phyloP scores from a whole-genome alignment of 2,113 vertebrate species.

The Pelmatolapia mariae region DNA sequence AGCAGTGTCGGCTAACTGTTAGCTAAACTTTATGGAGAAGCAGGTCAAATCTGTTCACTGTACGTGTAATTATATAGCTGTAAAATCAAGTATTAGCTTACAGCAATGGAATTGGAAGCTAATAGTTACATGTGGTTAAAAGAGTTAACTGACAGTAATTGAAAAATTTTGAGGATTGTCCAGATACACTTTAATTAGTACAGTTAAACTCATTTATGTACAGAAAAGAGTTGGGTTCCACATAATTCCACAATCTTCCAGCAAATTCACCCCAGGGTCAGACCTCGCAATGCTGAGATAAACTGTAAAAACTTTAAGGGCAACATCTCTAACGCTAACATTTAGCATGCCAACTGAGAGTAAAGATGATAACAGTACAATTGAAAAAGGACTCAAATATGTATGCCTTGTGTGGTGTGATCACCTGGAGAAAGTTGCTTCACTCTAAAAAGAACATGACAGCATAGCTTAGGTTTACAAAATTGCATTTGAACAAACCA shows the following conservation, averaged over 20 bases:
- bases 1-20: not conserved
- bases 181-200: not conserved
- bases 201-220: not conserved
- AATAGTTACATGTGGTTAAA: not conserved
- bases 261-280: not conserved
- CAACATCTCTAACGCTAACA: not conserved
- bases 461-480: not conserved
- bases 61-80: not conserved
- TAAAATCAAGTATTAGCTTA: not conserved
- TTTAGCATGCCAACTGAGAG: not conserved
- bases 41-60: not conserved
- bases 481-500: not conserved
- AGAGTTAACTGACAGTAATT: not conserved
- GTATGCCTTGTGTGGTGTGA: fast-evolving
- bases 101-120: not conserved
- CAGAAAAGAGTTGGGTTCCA: not conserved
- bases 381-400: fast-evolving
- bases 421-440: not conserved
- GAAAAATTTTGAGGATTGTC: not conserved
- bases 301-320: not conserved
- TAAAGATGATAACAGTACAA: not conserved
- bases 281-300: not conserved
- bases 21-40: not conserved
- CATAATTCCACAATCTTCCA: not conserved
- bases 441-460: not conserved